Percentiles rank a stretch among this genome's conserved stretches.
These are phyloP conservation scores for Lerista edwardsae DNA, from an alignment of 2,797 vertebrate species.

Conservation along the genomic window DNA sequence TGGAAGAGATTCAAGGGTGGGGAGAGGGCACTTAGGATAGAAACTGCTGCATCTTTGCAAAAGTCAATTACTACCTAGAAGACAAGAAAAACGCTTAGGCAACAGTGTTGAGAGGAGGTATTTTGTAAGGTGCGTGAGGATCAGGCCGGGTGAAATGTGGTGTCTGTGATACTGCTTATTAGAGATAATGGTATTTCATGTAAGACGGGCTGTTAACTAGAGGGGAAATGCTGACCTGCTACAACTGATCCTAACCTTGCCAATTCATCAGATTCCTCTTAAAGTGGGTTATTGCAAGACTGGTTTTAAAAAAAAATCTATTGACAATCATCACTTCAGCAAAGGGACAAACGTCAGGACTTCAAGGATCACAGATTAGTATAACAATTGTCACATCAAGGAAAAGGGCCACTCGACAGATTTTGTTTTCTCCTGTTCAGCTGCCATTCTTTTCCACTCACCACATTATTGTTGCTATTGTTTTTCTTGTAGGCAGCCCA, in stretches of 20 bases:
- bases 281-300: constrained; percentile 25
- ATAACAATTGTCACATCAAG: constrained; percentile 19
- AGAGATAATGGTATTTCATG: constrained; percentile 17
- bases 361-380: background rate
- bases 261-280: constrained; percentile 16
- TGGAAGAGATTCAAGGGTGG: background rate
- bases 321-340: background rate
- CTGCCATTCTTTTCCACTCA: constrained; percentile 27
- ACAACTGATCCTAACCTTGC: constrained; percentile 2
- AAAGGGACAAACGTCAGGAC: constrained; percentile 35
- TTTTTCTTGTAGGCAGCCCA: background rate
- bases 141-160: constrained; percentile 14
- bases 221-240: constrained; percentile 25
- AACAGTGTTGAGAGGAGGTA: constrained; percentile 3
- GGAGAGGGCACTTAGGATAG: background rate
- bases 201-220: background rate
- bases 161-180: background rate
- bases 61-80: constrained; percentile 21
- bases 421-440: constrained; percentile 29
- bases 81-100: background rate
- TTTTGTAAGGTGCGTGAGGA: constrained; percentile 26
- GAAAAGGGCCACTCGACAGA: background rate
- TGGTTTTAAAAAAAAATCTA: constrained; percentile 16
- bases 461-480: background rate
- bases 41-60: constrained; percentile 10